A percentile compares a stretch with the other conserved stretches of the same genome.
These are phyloP conservation scores for Oreotragus oreotragus DNA, from an alignment of 2,113 vertebrate genomes.

Conservation along the genomic window DNA sequence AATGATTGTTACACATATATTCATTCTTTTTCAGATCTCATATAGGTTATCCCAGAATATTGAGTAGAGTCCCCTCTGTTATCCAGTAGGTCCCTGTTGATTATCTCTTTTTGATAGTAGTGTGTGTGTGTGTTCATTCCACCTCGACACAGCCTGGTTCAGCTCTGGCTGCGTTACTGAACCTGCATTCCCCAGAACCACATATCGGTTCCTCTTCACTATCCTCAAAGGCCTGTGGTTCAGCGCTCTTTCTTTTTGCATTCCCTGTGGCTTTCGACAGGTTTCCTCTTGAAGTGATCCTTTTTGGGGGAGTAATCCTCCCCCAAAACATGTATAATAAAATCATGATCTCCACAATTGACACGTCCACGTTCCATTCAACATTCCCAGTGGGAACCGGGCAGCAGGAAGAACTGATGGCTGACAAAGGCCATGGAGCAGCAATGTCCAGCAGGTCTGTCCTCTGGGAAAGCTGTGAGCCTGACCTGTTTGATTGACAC, in stretches of 20 bases:
- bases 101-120: not conserved
- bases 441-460: not conserved
- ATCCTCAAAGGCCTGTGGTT: not conserved
- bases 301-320: not conserved
- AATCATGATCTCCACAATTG: not conserved
- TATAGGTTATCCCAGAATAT: not conserved
- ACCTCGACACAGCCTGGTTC: not conserved
- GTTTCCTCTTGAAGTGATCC: not conserved
- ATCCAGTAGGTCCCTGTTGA: not conserved
- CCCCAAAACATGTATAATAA: not conserved
- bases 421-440: not conserved
- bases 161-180: not conserved
- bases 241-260: not conserved
- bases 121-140: not conserved
- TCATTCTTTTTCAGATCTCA: not conserved
- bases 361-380: not conserved
- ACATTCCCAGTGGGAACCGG: not conserved
- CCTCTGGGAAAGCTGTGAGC: not conserved
- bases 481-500: too few species aligned
- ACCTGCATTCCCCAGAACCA: not conserved
- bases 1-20: not conserved
- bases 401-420: not conserved
- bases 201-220: not conserved
- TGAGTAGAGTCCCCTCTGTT: not conserved
- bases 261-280: not conserved